These are phyloP conservation scores for Orycteropus afer DNA, from an alignment of 2,113 vertebrate genomes.

Conservation along the genomic window DNA sequence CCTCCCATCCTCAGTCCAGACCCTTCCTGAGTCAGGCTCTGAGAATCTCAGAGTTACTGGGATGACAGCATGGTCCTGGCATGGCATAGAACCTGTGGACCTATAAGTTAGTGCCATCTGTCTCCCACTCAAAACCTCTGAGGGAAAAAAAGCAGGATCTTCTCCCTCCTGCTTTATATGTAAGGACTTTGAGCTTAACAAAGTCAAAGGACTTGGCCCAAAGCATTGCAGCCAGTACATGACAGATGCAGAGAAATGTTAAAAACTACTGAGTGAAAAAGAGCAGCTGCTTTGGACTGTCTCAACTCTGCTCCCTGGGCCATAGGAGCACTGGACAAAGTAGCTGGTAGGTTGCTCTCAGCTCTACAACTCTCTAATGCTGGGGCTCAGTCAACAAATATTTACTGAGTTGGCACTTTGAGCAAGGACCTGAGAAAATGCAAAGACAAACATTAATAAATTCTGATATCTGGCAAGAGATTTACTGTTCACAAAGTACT, in stretches of 20 bases:
- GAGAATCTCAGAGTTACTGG: not conserved
- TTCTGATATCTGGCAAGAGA: not conserved
- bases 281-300: not conserved
- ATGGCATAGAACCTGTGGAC: rapidly evolving
- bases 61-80: not conserved
- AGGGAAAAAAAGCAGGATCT: not conserved
- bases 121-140: not conserved
- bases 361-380: not conserved
- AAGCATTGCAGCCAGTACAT: not conserved
- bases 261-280: not conserved
- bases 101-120: not conserved
- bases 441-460: not conserved
- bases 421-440: not conserved
- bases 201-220: slow-evolving; percentile 18
- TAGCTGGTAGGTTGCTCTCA: not conserved
- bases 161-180: not conserved
- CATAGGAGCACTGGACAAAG: not conserved
- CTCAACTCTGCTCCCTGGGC: not conserved
- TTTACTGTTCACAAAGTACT: not conserved
- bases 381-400: not conserved
- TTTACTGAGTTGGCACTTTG: not conserved
- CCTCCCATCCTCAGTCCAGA: not conserved
- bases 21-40: not conserved
- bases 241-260: not conserved
- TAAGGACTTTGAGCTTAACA: not conserved